phyloP scores from a whole-genome alignment of 53 echinoderm and acorn worm genomes.

The Holothuria leucospilota region DNA sequence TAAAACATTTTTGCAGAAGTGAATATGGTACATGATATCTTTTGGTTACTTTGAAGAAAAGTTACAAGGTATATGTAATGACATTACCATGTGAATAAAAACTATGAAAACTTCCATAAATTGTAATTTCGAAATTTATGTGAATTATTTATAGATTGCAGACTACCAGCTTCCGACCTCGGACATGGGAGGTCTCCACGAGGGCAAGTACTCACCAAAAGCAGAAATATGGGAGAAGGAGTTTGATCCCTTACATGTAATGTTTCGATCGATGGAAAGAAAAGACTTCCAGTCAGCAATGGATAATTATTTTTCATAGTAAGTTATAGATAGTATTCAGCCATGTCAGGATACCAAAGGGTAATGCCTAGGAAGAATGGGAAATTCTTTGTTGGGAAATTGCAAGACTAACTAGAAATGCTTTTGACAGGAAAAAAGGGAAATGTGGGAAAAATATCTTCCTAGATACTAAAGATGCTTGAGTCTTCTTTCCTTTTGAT shows the following conservation, averaged over 20 bases:
- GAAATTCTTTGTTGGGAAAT: too few species aligned
- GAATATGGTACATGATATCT: too few species aligned
- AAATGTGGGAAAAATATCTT: too few species aligned
- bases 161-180: constrained; percentile 83
- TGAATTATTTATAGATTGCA: constrained; percentile 59
- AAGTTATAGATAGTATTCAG: constrained; percentile 43
- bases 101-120: neutral
- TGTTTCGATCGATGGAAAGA: constrained; percentile 88
- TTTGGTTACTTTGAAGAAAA: too few species aligned
- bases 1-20: too few species aligned
- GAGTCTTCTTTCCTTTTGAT: too few species aligned
- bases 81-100: neutral
- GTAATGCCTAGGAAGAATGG: too few species aligned
- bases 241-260: constrained; percentile 87
- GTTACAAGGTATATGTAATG: too few species aligned
- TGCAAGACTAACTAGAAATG: too few species aligned
- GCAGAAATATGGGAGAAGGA: constrained; percentile 82
- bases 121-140: neutral
- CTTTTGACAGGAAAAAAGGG: too few species aligned
- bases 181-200: constrained; percentile 83
- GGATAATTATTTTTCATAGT: constrained; percentile 86
- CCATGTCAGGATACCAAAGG: too few species aligned
- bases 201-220: constrained; percentile 89
- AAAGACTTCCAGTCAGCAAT: constrained; percentile 90
- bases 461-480: too few species aligned